Percentiles rank a stretch among this genome's conserved stretches.
Conservation (phyloP, 2,113 vertebrate genomes). For the Phalacrocorax carbo region DNA sequence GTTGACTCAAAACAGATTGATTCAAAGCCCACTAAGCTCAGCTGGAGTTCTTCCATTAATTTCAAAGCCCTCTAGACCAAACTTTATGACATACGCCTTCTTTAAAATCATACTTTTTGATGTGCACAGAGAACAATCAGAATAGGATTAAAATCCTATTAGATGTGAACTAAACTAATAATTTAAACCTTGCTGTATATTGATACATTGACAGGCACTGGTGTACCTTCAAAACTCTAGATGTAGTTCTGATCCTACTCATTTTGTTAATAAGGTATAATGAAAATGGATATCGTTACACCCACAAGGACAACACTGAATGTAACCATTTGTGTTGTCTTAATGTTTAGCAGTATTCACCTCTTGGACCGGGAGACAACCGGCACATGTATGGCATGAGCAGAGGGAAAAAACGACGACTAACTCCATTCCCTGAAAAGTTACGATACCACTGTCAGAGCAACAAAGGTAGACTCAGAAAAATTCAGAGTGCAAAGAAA, state of each 20-base stretch:
- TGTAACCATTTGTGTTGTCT: background rate
- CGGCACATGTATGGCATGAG: background rate
- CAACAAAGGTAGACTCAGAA: background rate
- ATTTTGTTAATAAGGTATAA: constrained; percentile 4
- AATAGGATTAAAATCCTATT: constrained; percentile 48
- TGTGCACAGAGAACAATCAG: constrained; percentile 5
- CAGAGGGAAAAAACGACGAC: background rate
- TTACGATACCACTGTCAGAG: background rate
- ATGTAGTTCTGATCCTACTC: background rate
- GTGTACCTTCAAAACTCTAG: background rate
- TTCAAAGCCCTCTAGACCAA: background rate
- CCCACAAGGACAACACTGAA: background rate
- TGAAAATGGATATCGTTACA: background rate
- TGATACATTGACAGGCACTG: background rate
- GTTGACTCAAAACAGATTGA: background rate
- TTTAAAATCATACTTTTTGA: background rate
- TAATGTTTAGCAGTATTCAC: background rate
- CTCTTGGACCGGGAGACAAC: background rate
- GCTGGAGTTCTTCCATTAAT: background rate
- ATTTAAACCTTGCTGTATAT: background rate
- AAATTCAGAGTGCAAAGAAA: background rate
- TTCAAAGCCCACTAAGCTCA: background rate
- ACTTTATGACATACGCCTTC: background rate
- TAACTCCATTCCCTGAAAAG: background rate
- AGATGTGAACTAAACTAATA: background rate